These are phyloP conservation scores for Australoheros scitulus DNA, from an alignment of 2,113 vertebrate genomes.

Conservation along the genomic window DNA sequence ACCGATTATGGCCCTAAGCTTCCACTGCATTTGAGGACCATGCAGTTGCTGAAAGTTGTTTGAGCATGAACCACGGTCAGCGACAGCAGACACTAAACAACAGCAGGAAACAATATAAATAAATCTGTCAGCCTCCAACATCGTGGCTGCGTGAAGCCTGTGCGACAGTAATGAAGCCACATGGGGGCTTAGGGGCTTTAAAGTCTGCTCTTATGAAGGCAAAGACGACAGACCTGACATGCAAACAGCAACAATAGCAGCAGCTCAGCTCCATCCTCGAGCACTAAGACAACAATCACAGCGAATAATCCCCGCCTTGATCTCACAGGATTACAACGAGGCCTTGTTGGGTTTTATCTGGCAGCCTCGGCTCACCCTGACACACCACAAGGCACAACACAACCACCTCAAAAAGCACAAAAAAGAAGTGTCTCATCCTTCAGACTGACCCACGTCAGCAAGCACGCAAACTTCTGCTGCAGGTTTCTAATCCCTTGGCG, in stretches of 20 bases:
- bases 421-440: background rate
- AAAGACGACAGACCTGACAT: background rate
- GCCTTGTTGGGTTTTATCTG: slow-evolving; percentile 2
- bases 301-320: slow-evolving; percentile 39
- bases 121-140: background rate
- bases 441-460: background rate
- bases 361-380: background rate
- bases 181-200: slow-evolving; percentile 1
- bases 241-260: background rate
- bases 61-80: background rate
- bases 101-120: background rate
- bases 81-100: background rate
- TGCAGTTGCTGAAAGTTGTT: slow-evolving; percentile 8
- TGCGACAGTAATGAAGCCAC: background rate
- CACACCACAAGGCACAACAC: too few species aligned
- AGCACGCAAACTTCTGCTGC: background rate
- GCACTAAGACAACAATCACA: slow-evolving; percentile 15
- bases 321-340: slow-evolving; percentile 41
- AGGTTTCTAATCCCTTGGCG: background rate
- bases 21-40: background rate
- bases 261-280: background rate
- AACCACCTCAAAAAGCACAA: background rate
- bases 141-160: background rate
- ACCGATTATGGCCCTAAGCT: background rate
- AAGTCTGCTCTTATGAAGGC: background rate